phyloP scores from a whole-genome alignment of 2,888 invertebrate species.

The Cheilosia scutellata region DNA sequence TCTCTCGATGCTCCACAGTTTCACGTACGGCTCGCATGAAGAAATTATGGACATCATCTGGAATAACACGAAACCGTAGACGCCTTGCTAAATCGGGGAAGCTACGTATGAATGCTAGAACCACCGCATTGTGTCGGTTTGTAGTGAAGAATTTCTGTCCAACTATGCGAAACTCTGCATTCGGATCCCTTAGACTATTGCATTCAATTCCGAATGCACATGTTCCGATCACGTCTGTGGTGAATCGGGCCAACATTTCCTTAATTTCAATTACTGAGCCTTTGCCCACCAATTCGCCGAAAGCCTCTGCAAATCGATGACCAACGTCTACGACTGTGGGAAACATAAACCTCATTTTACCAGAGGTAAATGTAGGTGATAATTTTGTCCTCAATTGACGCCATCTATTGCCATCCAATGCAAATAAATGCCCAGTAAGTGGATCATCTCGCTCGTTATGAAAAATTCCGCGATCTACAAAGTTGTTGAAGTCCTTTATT shows the following conservation, averaged over 20 bases:
- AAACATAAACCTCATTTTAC: conserved; percentile 79
- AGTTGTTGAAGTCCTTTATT: conserved; percentile 79
- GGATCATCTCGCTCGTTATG: conserved; percentile 81
- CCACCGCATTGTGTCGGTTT: not conserved
- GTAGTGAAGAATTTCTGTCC: conserved; percentile 75
- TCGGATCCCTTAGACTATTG: conserved; percentile 83
- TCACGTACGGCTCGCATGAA: conserved; percentile 83
- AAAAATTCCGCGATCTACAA: conserved; percentile 81
- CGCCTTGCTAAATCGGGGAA: conserved; percentile 79
- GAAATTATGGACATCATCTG: conserved; percentile 82
- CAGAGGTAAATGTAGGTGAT: conserved; percentile 78
- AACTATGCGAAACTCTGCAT: conserved; percentile 82
- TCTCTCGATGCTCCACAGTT: conserved; percentile 82
- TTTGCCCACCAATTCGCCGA: conserved; percentile 14
- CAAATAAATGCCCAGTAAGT: conserved; percentile 82
- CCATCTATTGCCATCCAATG: conserved; percentile 83
- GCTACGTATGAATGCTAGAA: not conserved
- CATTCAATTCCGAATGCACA: conserved; percentile 85
- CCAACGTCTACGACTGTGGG: conserved; percentile 78
- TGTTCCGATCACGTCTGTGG: conserved; percentile 85
- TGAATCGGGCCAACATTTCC: conserved; percentile 84
- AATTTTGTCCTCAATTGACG: conserved; percentile 80
- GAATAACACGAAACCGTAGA: conserved; percentile 78
- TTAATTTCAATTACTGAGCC: conserved; percentile 82
- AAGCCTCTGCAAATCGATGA: conserved; percentile 19